Base-by-base conservation (phyloP, 2,888 invertebrate genomes). In the Sminthurinus aureus region DNA sequence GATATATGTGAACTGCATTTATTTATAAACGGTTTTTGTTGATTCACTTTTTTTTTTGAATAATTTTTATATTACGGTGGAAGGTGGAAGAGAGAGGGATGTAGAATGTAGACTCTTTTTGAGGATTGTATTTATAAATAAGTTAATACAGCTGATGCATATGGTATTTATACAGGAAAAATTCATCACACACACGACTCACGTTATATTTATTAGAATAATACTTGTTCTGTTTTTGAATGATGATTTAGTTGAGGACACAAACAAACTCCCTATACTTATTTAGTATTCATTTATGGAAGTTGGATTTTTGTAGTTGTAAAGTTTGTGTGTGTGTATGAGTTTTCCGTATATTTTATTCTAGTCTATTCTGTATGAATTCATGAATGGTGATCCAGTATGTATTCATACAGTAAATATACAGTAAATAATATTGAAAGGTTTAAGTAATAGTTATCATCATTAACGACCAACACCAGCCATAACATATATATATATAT, bases 231-330 rank as follows among this genome's bases (percentile, higher is more conserved):
- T 58, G 58, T 58, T 58, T 15, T 58, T 58, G 15, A 18, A 13
- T 58, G 1, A 15, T 58, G 15, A 6, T 18, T 58, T 18, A 18
- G 13, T 58, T 58, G 58, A 58, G 13, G 58, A 58, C 18, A 58
- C 58, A 58, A 58, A 58, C 38, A 38, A 38, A 38, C 38, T 38
- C 38, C 13, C 58, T 58, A 6, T 13, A 58, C 18, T 13, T 73
- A 26, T 73, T 58, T 71, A 67, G 58, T 73, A 51, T 71, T 74
- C 79, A 83, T 79, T 74, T 38, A 83, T 74, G 75, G 75, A 79
- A 79, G 79, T 58, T 58, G 83, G 26, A 26, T 24, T 83, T 83
- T 38, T 52, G 24, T 64, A 83, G 38, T 79, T 74, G 83, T 22
- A 79, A 79, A 79, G 74, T 67, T 83, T 64, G 77, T 83, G 64